A percentile compares a stretch with the other conserved stretches of the same genome.
These are phyloP conservation scores for Idaea dimidiata DNA, from an alignment of 2,888 invertebrate genomes.

Conservation along the genomic window DNA sequence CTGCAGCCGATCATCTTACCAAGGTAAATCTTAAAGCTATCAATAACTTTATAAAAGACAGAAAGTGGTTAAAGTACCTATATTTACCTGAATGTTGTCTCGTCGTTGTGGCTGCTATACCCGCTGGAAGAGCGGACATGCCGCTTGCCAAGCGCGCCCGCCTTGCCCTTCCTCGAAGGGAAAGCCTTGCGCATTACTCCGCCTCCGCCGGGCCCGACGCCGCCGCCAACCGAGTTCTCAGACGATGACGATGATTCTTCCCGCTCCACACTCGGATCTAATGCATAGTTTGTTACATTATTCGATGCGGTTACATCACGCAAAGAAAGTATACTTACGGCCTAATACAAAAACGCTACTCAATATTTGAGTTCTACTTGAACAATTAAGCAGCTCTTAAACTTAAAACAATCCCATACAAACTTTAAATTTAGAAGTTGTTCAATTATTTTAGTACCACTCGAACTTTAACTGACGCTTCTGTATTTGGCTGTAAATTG, in stretches of 20 bases:
- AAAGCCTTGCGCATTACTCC: conserved; percentile 85
- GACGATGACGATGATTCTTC: conserved; percentile 91
- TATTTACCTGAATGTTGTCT: conserved; percentile 88
- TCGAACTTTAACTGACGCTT: too few species aligned
- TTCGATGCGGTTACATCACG: background rate
- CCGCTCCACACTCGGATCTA: conserved; percentile 82
- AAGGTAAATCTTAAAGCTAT: too few species aligned
- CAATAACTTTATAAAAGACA: background rate
- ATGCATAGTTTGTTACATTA: conserved; percentile 7
- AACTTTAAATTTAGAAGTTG: too few species aligned
- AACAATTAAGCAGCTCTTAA: too few species aligned
- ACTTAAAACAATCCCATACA: too few species aligned
- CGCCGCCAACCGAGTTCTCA: conserved; percentile 86
- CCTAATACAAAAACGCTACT: too few species aligned
- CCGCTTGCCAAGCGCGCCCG: conserved; percentile 83
- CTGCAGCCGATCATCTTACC: too few species aligned
- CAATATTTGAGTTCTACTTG: too few species aligned
- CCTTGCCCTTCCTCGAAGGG: conserved; percentile 84
- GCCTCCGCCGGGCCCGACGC: conserved; percentile 81
- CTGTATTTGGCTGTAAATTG: too few species aligned
- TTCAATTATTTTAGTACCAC: too few species aligned
- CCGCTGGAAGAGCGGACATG: conserved; percentile 90
- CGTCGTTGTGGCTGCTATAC: conserved; percentile 91
- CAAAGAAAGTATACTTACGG: too few species aligned
- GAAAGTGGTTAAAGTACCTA: background rate